A percentile compares a stretch with the other conserved stretches of the same genome.
Evolutionary conservation across 2,888 invertebrate species (phyloP).

Genomic region (Embidobia sp.): DNA sequence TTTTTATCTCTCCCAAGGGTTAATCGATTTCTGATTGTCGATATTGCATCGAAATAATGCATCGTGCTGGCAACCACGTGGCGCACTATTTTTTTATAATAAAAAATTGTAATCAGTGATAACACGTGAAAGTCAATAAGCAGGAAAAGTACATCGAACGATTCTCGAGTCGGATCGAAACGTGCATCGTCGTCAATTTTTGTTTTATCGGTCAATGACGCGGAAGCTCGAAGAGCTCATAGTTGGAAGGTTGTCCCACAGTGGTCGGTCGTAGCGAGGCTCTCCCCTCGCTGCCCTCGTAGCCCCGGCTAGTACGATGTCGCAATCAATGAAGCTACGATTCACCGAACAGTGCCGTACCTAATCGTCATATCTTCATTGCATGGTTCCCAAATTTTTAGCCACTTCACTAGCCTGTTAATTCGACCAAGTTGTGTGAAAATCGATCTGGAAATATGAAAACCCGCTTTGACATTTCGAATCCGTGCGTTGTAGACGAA

Average conservation of each 20-base stretch:
- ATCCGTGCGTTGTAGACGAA: too few relatives aligned
- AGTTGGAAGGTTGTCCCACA: constrained; percentile 50
- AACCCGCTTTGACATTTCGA: too few relatives aligned
- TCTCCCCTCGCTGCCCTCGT: constrained; percentile 40
- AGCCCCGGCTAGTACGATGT: constrained; percentile 74
- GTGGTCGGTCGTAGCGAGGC: constrained; percentile 29
- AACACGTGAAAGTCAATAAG: constrained; percentile 14
- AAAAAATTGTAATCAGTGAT: constrained; percentile 2
- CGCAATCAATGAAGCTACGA: constrained; percentile 80
- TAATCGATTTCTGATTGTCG: constrained; percentile 33
- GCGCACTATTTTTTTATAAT: not conserved
- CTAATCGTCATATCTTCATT: constrained; percentile 4
- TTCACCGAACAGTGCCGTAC: constrained; percentile 77
- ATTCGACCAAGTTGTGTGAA: too few relatives aligned
- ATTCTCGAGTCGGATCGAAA: constrained; percentile 13
- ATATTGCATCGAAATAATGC: constrained; percentile 17
- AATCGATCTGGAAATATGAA: too few relatives aligned
- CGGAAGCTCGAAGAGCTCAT: constrained; percentile 35
- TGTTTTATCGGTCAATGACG: constrained; percentile 58
- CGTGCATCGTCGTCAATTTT: constrained; percentile 39
- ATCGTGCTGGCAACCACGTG: constrained; percentile 1
- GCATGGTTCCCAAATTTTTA: not conserved
- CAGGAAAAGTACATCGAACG: constrained; percentile 25
- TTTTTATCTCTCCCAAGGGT: constrained; percentile 6
- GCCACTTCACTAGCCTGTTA: not conserved